phyloP scores from a whole-genome alignment of 2,888 invertebrate species.

The Tachina lurida region DNA sequence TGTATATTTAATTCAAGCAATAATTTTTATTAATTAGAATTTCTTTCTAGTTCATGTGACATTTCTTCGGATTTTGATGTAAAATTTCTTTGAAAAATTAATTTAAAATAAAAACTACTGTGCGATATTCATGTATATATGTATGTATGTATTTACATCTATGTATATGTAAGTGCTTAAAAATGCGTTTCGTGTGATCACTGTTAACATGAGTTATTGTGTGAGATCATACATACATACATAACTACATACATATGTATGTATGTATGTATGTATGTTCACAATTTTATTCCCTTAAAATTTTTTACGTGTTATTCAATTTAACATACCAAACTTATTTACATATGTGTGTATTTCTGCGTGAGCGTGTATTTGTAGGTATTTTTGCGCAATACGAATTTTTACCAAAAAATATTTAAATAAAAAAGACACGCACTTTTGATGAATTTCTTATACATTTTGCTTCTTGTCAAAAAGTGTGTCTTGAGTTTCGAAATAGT shows the following conservation, averaged over 20 bases:
- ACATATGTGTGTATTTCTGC: background rate
- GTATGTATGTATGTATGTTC: no score
- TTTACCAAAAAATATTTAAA: conserved; percentile 28
- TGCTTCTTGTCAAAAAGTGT: conserved; percentile 9
- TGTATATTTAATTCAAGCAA: no score
- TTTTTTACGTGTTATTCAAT: background rate
- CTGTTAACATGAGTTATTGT: background rate
- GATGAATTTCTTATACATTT: conserved; percentile 23
- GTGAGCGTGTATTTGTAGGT: background rate
- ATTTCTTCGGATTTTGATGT: no score
- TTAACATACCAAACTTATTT: background rate
- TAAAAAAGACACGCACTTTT: conserved; percentile 67
- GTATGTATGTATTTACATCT: no score
- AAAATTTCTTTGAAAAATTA: background rate
- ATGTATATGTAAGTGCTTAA: conserved; percentile 11
- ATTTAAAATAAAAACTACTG: background rate
- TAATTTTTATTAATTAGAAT: no score
- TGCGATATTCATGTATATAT: background rate
- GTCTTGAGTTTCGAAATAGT: conserved; percentile 21
- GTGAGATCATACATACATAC: background rate
- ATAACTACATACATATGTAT: no score
- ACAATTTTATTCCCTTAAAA: background rate
- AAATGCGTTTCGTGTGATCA: conserved; percentile 56
- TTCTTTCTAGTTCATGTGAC: no score
- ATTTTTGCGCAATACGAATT: conserved; percentile 49